Base-by-base conservation (phyloP, 2,113 vertebrate genomes). In the Sapayoa aenigma region DNA sequence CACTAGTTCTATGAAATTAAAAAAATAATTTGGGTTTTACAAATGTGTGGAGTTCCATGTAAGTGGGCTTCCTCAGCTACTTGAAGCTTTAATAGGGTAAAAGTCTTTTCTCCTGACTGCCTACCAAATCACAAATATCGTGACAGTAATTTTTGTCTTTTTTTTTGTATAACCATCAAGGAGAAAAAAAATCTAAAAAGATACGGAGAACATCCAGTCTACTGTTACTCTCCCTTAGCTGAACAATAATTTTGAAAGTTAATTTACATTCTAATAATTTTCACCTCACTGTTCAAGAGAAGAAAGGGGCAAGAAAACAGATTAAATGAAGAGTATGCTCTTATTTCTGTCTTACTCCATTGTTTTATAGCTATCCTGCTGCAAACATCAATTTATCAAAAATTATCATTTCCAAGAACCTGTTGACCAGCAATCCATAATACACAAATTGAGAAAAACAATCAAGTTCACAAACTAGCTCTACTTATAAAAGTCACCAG, bases 1-100 rank as follows among this genome's bases (percentile, higher is more conserved):
- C 21, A 59, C 3, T 0, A 0, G n/a, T 42, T 4, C 19, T 35
- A 55, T 73, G 20, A 68, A 53, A 31, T 9, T 21, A 3, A 4
- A 9, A 15, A 75, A 42, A 27, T 13, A 69, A 1, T 25, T 60
- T 56, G 25, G 1, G 1, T 44, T 82, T 67, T 52, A 66, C 5
- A 71, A 28, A 68, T 5, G 3, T 16, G 5, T 63, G 12, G 8
- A 44, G 8, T 60, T 68, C 10, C 53, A 80, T 9, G 7, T 53
- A 37, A 0, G 0, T 11, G 7, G 44, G 28, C 22, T 60, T 87
- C 41, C 9, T 33, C 41, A 65, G 15, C 9, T 77, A 47, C 19
- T 9, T 62, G 16, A 8, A 62, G 15, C 11, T 69, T 72, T 73
- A 76, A 46, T 6, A 50, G 8, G 16, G 9, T 46, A 67, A 62